Evolutionary conservation across 2,888 invertebrate species (phyloP).

Genomic region (Ochropacha duplaris): DNA sequence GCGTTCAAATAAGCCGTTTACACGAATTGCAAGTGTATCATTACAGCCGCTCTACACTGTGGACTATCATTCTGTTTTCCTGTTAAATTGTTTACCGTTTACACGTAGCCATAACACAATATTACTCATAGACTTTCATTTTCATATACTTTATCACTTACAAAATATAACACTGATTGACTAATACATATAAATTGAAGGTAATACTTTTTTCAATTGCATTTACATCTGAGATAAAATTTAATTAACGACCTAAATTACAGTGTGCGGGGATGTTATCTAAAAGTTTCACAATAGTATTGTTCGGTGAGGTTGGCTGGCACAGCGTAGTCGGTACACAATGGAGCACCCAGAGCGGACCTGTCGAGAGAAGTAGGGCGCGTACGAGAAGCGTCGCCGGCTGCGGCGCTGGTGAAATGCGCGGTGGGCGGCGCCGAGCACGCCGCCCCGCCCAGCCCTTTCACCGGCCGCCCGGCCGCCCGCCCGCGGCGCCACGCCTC

Average conservation of each 20-base stretch:
- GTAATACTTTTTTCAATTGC: constrained; percentile 5
- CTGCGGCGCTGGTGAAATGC: constrained; percentile 71
- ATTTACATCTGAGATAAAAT: constrained; percentile 40
- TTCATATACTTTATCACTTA: neutral
- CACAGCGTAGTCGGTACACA: constrained; percentile 67
- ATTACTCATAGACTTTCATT: neutral
- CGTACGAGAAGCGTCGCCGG: constrained; percentile 55
- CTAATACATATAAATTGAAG: neutral
- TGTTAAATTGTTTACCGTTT: neutral
- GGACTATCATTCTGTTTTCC: neutral
- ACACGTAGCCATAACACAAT: neutral
- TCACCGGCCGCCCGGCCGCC: constrained; percentile 73
- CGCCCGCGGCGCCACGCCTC: constrained; percentile 69
- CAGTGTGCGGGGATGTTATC: constrained; percentile 69
- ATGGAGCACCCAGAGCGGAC: constrained; percentile 77
- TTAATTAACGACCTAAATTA: constrained; percentile 58
- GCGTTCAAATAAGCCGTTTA: constrained; percentile 30
- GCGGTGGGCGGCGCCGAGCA: constrained; percentile 73
- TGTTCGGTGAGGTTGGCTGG: constrained; percentile 65
- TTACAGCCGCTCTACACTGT: constrained; percentile 9
- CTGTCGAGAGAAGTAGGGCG: constrained; percentile 76
- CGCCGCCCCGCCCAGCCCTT: constrained; percentile 79
- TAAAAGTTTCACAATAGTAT: constrained; percentile 75
- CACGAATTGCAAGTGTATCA: constrained; percentile 18
- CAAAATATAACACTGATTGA: neutral